Evolutionary conservation across 2,113 vertebrate genomes (phyloP), one percentile per base, ranked within the genome.

Genomic region (Acrocephalus kingi): DNA sequence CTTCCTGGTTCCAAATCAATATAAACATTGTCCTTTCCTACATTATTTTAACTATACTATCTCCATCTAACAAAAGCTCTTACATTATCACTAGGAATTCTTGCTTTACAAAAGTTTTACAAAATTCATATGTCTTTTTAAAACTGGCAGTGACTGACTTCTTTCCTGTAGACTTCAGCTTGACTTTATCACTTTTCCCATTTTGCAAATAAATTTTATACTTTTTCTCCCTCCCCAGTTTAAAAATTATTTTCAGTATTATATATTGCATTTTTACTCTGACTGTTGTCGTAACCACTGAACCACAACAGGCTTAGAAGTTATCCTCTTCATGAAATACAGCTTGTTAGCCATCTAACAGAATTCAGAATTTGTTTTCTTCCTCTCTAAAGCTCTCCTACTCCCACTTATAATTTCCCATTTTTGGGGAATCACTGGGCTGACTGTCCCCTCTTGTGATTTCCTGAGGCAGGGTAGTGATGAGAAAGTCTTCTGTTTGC

Each of bases 401-500:
- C 55, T 78, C 9, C 81, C 12, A 55, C 13, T 51, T 87, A 27
- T 22, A 46, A 62, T 84, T 66, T 58, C 31, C 22, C 37, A 28
- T 54, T 90, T 63, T 73, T 41, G 30, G 17, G 45, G 62, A 72
- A 85, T 59, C n/a, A 28, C 23, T 39, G 64, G 31, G 8, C 39
- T 77, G 75, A 76, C 35, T 0, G 0, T 55, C 10, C 19, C 24
- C 68, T 69, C n/a, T 76, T 0, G 5, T 41, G 37, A 66, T 58
- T 83, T 84, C 31, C 20, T 86, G 63, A 69, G 62, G 48, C 2
- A 66, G 23, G 8, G 31, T 46, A 46, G 43, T 43, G 55, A 93
- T 58, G 39, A 90, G 41, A 80, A 94, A 88, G 59, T 84, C 63
- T 15, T 87, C 64, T 79, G 62, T 76, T 72, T 92, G 68, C 59